Percentiles rank a stretch among this genome's conserved stretches.
phyloP scores from a whole-genome alignment of 2,113 vertebrate species.

The Castor canadensis region DNA sequence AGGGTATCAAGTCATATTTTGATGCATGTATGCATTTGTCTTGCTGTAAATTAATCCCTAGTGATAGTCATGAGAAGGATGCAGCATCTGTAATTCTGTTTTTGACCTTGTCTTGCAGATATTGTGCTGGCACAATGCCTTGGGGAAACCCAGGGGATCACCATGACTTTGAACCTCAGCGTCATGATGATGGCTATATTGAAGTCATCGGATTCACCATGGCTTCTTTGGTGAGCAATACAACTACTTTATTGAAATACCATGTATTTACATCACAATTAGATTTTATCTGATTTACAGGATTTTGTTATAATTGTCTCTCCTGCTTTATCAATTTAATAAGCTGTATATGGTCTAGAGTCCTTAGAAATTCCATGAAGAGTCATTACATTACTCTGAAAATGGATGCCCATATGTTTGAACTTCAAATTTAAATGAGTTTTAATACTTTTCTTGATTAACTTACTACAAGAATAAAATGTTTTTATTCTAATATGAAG shows the following conservation, averaged over 20 bases:
- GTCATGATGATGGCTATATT: conserved; percentile 90
- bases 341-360: background rate
- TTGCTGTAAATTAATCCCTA: background rate
- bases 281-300: background rate
- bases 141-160: conserved; percentile 91
- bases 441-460: conserved; percentile 2
- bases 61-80: background rate
- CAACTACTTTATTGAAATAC: background rate
- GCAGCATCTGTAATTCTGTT: background rate
- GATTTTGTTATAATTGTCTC: background rate
- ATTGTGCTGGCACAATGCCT: conserved; percentile 91
- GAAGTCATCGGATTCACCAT: conserved; percentile 91
- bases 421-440: conserved; percentile 1
- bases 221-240: conserved; percentile 88
- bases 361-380: background rate
- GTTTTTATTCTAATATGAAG: background rate
- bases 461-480: background rate
- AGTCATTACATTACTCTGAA: background rate
- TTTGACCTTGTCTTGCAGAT: conserved; percentile 78
- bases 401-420: background rate
- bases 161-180: conserved; percentile 89
- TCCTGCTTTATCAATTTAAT: background rate
- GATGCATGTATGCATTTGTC: background rate
- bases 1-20: background rate
- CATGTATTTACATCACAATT: background rate